Base-by-base conservation (phyloP, 2,113 vertebrate species). In the Malurus elegans region DNA sequence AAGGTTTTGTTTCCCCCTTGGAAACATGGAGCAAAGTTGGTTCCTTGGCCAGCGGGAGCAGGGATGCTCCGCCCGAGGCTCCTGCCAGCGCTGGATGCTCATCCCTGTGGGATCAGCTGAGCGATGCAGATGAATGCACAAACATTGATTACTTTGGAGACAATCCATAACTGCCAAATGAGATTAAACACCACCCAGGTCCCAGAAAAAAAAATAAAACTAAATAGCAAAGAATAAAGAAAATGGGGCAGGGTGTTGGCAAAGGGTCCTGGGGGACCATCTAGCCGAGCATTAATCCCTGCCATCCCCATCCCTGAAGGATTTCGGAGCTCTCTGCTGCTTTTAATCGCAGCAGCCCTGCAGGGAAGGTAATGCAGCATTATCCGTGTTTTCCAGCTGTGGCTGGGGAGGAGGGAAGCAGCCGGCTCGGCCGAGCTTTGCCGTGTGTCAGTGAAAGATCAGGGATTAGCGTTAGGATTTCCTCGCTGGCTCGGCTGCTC, bases 371-470 rank as follows among this genome's bases (percentile, higher is more conserved):
- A 91, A 91, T 69, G 84, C 93, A 80, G 93, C 92, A 69, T 96
- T 91, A 96, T 89, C 93, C 93, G 9, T 5, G 61, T 45, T 53
- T 20, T 89, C 89, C 96, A 91, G 95, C 91, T 94, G 95, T 54
- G 91, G 86, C 53, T 16, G 70, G 60, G 92, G 80, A 61, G 79
- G 58, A 54, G 76, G 69, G 90, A 58, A 40, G 93, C 92, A 88
- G 89, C 50, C 62, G 40, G 66, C 53, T 72, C 3, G 65, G 61
- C 89, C 8, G 11, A 47, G 93, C 93, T 92, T 10, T 83, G 94
- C 93, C 23, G 73, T 81, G 95, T 86, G 95, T 29, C 88, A 36
- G 79, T 38, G 86, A 82, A 69, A 93, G 92, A 93, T 60, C 95
- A 76, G 75, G 92, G 95, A 96, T 94, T 94, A 95, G 82, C 31